Evolutionary conservation across 2,888 invertebrate genomes (phyloP), one percentile per base, ranked within the genome.

Genomic region (Onthophagus sagittarius): DNA sequence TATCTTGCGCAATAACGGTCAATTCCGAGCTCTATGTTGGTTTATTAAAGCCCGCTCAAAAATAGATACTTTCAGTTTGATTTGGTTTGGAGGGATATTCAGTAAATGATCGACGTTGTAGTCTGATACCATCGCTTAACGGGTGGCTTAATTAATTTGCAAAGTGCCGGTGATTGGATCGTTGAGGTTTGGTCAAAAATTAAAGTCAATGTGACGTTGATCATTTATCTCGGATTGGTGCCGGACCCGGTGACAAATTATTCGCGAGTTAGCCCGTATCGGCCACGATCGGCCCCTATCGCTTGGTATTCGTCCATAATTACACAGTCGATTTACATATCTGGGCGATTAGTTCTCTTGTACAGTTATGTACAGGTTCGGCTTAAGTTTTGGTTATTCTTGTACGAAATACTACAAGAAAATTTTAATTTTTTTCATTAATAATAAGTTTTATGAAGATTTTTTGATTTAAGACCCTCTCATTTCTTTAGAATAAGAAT

Each of bases 291-390:
- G 64, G 64, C 53, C 62, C 31, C 63, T 72, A 74, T 72, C 74
- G 74, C 69, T 74, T 31, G 67, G 23, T 32, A 67, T 32, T 32
- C 67, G 32, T 23, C 69, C 69, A 75, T 77, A 77, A 77, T 77
- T 77, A 77, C 72, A 74, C 72, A 73, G 74, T 74, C 75, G 73
- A 77, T 77, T 77, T 77, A 75, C 77, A 77, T 77, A 77, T 77
- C 76, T 75, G 70, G 71, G 53, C 75, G 77, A 77, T 77, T 77
- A 76, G 76, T 71, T 70, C 72, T 32, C 32, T 72, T 70, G 73
- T 77, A 77, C 77, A 75, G 75, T 77, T 77, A 77, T 74, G 1
- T 53, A 53, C 39, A 53, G 39, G 39, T 53, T 9, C 39, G 39
- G 39, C 39, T 53, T 74, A 53, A 53, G 39, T 4, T 1, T 2